Conservation (phyloP, 1,140 invertebrate genomes). For the Spodoptera litura region DNA sequence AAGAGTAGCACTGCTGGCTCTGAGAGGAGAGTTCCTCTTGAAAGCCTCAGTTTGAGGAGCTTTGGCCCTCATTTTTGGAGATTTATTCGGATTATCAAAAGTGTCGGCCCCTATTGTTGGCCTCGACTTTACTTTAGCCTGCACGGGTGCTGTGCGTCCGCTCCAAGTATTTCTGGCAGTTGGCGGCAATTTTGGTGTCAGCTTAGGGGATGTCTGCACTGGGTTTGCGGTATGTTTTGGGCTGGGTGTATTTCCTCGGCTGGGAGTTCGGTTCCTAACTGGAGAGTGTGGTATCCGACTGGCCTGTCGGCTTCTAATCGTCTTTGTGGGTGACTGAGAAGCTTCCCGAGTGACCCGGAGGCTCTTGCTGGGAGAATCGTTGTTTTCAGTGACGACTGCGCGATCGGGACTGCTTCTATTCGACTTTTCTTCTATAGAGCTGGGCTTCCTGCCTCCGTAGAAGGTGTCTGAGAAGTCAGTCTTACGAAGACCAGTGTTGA, state of each 20-base stretch:
- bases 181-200: slow-evolving; percentile 73
- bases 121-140: slow-evolving; percentile 82
- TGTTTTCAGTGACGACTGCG: slow-evolving; percentile 84
- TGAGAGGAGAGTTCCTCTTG: slow-evolving; percentile 87
- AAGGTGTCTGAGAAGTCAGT: slow-evolving; percentile 87
- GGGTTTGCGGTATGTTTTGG: slow-evolving; percentile 74
- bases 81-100: slow-evolving; percentile 87
- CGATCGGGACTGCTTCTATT: slow-evolving; percentile 83
- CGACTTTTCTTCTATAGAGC: slow-evolving; percentile 77
- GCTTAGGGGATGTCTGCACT: slow-evolving; percentile 76
- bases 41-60: slow-evolving; percentile 80
- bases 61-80: slow-evolving; percentile 78
- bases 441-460: slow-evolving; percentile 84
- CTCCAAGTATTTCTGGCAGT: slow-evolving; percentile 90
- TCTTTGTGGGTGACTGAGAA: slow-evolving; percentile 73
- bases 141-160: slow-evolving; percentile 85
- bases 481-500: slow-evolving; percentile 89
- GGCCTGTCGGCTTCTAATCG: slow-evolving; percentile 72
- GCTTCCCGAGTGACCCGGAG: slow-evolving; percentile 67
- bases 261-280: slow-evolving; percentile 79
- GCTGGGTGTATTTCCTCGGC: slow-evolving; percentile 80
- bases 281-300: slow-evolving; percentile 78
- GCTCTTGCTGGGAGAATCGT: slow-evolving; percentile 85
- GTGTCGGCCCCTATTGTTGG: slow-evolving; percentile 89
- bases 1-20: slow-evolving; percentile 88